Percentiles rank a stretch among this genome's conserved stretches.
These are phyloP conservation scores for Paralichthys olivaceus DNA, from an alignment of 2,113 vertebrate genomes.

Conservation along the genomic window DNA sequence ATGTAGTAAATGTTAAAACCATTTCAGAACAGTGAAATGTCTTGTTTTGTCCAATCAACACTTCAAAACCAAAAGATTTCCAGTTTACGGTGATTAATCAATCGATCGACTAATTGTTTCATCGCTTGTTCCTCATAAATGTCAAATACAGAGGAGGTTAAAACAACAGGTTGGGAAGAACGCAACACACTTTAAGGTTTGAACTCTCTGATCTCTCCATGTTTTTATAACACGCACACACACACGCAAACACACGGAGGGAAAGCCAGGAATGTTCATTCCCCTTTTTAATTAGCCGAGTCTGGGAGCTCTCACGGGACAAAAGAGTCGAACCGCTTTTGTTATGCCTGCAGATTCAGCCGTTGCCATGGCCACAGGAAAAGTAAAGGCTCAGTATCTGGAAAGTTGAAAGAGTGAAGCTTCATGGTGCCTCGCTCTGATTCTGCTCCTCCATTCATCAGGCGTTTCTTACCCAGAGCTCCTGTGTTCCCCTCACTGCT, in stretches of 20 bases:
- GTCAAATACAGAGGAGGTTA: too few relatives aligned
- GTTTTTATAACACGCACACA: slow-evolving; percentile 10
- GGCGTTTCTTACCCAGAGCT: background rate
- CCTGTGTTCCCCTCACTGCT: background rate
- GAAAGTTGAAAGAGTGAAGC: slow-evolving; percentile 57
- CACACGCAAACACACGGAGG: slow-evolving; percentile 15
- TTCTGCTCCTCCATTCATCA: slow-evolving; percentile 43
- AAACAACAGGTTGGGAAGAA: background rate
- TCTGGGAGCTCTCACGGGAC: slow-evolving; percentile 54
- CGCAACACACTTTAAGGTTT: background rate
- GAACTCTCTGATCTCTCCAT: slow-evolving; percentile 17
- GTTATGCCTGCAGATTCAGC: slow-evolving; percentile 59
- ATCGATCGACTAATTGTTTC: background rate
- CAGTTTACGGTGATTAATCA: background rate
- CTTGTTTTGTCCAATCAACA: too few relatives aligned
- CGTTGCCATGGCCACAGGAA: slow-evolving; percentile 67
- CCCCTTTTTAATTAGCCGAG: slow-evolving; percentile 61
- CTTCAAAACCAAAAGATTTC: too few relatives aligned
- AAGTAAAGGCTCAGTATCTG: slow-evolving; percentile 65
- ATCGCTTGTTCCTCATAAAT: background rate
- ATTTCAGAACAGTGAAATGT: too few relatives aligned
- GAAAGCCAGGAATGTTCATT: slow-evolving; percentile 57
- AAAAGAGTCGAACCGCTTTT: slow-evolving; percentile 70
- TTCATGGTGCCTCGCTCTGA: slow-evolving; percentile 53
- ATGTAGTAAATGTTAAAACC: too few relatives aligned